Conservation (phyloP, 2,888 invertebrate genomes). For the Herminia tarsipennalis region DNA sequence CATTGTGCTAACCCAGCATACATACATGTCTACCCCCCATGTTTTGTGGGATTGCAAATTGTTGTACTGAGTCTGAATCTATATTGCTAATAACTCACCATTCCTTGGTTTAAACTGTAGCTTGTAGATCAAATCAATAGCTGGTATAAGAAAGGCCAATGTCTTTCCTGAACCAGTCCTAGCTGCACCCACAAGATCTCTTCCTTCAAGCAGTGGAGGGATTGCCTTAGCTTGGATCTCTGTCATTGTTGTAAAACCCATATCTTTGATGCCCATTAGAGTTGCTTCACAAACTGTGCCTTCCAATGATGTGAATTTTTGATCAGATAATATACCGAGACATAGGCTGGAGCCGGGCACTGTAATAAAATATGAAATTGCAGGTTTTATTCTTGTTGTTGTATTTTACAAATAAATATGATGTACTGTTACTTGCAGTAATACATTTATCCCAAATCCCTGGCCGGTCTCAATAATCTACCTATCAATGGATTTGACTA, state of each 20-base stretch:
- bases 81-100: conserved; percentile 81
- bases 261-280: conserved; percentile 93
- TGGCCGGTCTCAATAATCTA: too few relatives aligned
- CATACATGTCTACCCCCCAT: too few relatives aligned
- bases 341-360: conserved; percentile 88
- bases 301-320: conserved; percentile 85
- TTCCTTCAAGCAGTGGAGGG: conserved; percentile 94
- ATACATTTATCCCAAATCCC: too few relatives aligned
- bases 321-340: conserved; percentile 86
- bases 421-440: too few relatives aligned
- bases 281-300: conserved; percentile 92
- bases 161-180: conserved; percentile 99
- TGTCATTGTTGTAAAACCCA: conserved; percentile 98
- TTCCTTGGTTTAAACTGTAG: conserved; percentile 96
- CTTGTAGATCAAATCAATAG: conserved; percentile 96
- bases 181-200: conserved; percentile 97
- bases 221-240: conserved; percentile 97
- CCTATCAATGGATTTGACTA: too few relatives aligned
- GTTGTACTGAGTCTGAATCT: not conserved
- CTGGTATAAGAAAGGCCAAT: conserved; percentile 97
- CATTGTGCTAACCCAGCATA: too few relatives aligned
- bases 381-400: too few relatives aligned
- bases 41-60: not conserved
- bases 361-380: conserved; percentile 53
- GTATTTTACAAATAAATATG: too few relatives aligned